Evolutionary conservation across 2,113 vertebrate genomes (phyloP), one percentile per base, ranked within the genome.

Genomic region (Heloderma charlesbogerti): DNA sequence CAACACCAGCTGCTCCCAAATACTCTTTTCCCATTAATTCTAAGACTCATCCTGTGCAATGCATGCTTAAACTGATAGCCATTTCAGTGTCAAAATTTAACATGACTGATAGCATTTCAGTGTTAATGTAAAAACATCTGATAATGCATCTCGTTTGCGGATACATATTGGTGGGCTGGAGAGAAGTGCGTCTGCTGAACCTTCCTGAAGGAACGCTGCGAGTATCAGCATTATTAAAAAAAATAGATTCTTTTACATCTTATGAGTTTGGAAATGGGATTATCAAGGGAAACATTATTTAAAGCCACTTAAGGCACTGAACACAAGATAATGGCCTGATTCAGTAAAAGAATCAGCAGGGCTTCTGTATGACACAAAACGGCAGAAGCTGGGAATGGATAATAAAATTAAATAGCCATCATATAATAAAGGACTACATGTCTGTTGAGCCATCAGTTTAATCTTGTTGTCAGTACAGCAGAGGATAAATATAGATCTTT

Each of bases 401-500:
- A 91, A 72, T 91, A 79, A 93, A 93, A 95, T 93, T 93, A 92
- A 90, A 93, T 71, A 88, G 88, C 84, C 80, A 95, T 92, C 88
- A 91, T 93, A 77, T 81, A 93, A 92, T 84, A 93, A 94, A 95
- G 93, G 89, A 37, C 79, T 92, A 93, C 86, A 92, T 66, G 83
- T 80, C 94, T 93, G 63, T 88, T 96, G 90, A 95, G 83, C 84
- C 95, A 92, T 95, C 92, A 94, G 84, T 93, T 94, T 93, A 96
- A 95, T 95, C 88, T 91, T 94, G 85, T 94, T 95, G 88, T 90
- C 90, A 94, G 90, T 86, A 92, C 94, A 94, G 81, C 88, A 94
- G 81, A 95, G 86, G 93, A 94, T 93, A 96, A 95, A 93, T 87
- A 96, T 89, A 96, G 94, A 91, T 2, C 83, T 88, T 93, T 94